These are phyloP conservation scores for Perognathus longimembris DNA, from an alignment of 2,113 vertebrate species.

Conservation along the genomic window DNA sequence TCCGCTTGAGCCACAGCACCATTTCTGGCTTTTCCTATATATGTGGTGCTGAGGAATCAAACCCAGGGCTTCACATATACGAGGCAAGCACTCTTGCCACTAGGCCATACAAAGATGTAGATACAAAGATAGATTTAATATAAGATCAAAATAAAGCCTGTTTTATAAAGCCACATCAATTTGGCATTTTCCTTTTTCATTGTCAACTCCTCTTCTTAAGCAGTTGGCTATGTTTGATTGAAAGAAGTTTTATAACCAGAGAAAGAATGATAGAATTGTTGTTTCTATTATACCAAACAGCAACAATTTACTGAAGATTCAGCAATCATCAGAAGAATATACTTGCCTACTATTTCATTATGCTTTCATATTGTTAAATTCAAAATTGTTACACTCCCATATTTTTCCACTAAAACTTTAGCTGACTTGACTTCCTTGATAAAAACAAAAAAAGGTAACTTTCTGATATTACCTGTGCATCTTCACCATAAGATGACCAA, in stretches of 20 bases:
- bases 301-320: neutral
- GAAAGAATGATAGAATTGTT: neutral
- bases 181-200: slow-evolving; percentile 28
- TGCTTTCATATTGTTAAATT: neutral
- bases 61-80: too few relatives aligned
- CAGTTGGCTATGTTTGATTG: neutral
- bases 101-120: too few relatives aligned
- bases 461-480: neutral
- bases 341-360: neutral
- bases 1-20: too few relatives aligned
- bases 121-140: too few relatives aligned
- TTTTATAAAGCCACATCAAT: slow-evolving; percentile 13
- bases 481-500: neutral
- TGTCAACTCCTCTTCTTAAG: neutral
- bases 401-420: neutral
- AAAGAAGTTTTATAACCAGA: neutral
- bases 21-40: too few relatives aligned
- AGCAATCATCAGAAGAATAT: neutral
- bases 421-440: slow-evolving; percentile 15
- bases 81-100: too few relatives aligned
- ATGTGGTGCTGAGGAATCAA: too few relatives aligned
- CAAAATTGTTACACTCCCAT: neutral
- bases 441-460: neutral
- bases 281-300: too few relatives aligned
- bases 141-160: neutral